Base-by-base conservation (phyloP, 2,797 vertebrate species). In the Meda fulgida region DNA sequence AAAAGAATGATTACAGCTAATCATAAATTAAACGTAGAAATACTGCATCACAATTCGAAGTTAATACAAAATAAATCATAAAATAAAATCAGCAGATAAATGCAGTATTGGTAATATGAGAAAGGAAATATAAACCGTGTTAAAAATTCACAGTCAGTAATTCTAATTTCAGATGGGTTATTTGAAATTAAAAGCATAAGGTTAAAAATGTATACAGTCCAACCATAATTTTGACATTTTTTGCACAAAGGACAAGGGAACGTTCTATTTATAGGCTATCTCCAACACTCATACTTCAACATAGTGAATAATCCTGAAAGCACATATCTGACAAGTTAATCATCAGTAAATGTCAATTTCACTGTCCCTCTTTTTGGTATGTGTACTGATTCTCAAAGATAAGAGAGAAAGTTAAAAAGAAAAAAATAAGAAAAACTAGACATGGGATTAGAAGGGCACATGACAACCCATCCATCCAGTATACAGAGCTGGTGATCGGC, bases 91-190 rank as follows among this genome's bases (percentile, higher is more conserved):
- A 88, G 85, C 78, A 90, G 84, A 90, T 67, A 75, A 80, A 86
- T 67, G 66, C 80, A 85, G 72, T 73, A 84, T 55, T 83, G 71
- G 55, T 71, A 70, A 78, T 31, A 80, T 83, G 73, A 85, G 40
- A 69, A 66, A 29, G 26, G 82, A 84, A 86, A 78, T 29, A 81
- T 70, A 48, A 86, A 87, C 86, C 69, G 70, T 86, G 85, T 87
- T 85, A 78, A 83, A 88, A 89, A 84, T 89, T 92, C 91, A 92
- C 91, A 92, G 91, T 90, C 85, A 84, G 87, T 90, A 78, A 88
- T 89, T 72, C 86, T 88, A 87, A 55, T 69, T 87, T 85, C 83
- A 86, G 80, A 80, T 81, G 40, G 80, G 84, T 87, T 84, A 77
- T 79, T 84, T 53, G 19, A 60, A 77, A 87, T 78, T 23, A 63